phyloP scores from a whole-genome alignment of 2,797 vertebrate species.

The Acrocephalus scirpaceus region DNA sequence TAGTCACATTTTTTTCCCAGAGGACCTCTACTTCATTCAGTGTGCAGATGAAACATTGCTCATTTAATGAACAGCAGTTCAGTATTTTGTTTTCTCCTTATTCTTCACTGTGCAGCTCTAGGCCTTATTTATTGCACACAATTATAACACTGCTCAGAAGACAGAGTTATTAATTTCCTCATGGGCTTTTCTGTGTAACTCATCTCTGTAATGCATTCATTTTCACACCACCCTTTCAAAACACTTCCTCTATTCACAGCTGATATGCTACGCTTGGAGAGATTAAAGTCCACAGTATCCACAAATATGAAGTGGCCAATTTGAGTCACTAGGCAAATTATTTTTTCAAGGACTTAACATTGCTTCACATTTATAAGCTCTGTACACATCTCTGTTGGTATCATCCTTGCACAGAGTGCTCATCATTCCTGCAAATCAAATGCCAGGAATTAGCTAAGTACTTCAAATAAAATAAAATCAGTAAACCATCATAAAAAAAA shows the following conservation, averaged over 20 bases:
- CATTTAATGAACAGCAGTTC: conserved; percentile 30
- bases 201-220: conserved; percentile 2
- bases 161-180: conserved; percentile 52
- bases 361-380: not conserved
- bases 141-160: conserved; percentile 27
- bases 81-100: conserved; percentile 33
- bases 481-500: not conserved
- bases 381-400: not conserved
- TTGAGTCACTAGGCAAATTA: conserved; percentile 12
- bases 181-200: conserved; percentile 14
- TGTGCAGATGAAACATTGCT: not conserved
- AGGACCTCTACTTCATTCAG: not conserved
- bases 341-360: conserved; percentile 5
- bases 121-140: conserved; percentile 39
- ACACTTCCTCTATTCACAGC: not conserved
- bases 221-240: conserved; percentile 4
- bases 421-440: not conserved
- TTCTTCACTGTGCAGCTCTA: conserved; percentile 17
- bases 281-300: not conserved
- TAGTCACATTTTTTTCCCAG: not conserved
- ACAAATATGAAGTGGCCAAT: conserved; percentile 5
- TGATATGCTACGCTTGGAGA: not conserved
- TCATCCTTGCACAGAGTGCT: not conserved
- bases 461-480: not conserved
- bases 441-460: not conserved